Evolutionary conservation across 2,113 vertebrate species (phyloP).

Genomic region (Clarias macrocephalus): DNA sequence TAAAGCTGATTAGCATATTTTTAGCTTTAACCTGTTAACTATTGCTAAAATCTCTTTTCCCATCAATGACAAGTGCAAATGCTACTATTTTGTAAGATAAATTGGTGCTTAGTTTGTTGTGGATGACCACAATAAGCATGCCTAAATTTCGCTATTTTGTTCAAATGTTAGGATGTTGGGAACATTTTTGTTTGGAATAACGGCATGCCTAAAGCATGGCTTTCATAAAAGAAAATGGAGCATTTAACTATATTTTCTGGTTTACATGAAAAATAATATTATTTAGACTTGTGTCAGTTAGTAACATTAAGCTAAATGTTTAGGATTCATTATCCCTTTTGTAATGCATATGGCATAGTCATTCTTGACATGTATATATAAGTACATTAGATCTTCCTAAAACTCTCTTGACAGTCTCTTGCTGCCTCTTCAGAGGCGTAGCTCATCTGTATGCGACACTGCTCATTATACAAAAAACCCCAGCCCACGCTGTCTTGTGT

Average conservation of each 20-base stretch:
- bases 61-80: too few species aligned
- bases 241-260: background rate
- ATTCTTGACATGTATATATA: background rate
- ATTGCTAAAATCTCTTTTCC: too few species aligned
- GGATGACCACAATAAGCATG: background rate
- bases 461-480: constrained; percentile 39
- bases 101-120: background rate
- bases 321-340: background rate
- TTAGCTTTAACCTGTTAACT: too few species aligned
- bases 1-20: too few species aligned
- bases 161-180: background rate
- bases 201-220: background rate
- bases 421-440: background rate
- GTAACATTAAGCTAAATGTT: background rate
- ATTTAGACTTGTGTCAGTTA: background rate
- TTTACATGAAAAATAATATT: background rate
- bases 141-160: background rate
- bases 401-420: background rate
- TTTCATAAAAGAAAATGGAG: background rate
- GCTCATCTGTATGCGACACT: constrained; percentile 43
- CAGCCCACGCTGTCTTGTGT: constrained; percentile 41
- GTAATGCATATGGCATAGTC: background rate
- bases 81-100: too few species aligned
- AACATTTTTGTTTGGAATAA: background rate
- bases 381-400: constrained; percentile 1